Evolutionary conservation across 2,113 vertebrate genomes (phyloP).

Genomic region (Genyomyrus donnyi): DNA sequence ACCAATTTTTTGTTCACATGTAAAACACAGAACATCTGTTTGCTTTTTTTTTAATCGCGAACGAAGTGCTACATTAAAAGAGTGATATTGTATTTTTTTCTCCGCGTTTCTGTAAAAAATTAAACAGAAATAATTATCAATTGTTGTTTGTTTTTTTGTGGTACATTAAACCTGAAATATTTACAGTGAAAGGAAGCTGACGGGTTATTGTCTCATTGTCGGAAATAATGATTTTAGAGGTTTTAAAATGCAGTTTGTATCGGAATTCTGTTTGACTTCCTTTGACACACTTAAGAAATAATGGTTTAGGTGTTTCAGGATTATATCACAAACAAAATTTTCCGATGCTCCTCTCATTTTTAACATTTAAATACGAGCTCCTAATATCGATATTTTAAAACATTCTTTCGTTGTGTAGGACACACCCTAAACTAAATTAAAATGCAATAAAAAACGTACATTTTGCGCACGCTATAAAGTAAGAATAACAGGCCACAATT

Average conservation of each 20-base stretch:
- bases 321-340: not conserved
- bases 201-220: not conserved
- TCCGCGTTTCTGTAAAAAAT: not conserved
- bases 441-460: not conserved
- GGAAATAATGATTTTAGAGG: not conserved
- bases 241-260: not conserved
- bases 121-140: not conserved
- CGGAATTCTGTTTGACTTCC: not conserved
- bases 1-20: not conserved
- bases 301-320: not conserved
- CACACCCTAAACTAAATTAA: not conserved
- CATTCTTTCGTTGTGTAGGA: not conserved
- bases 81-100: not conserved
- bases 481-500: not conserved
- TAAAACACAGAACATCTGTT: not conserved
- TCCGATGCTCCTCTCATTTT: not conserved
- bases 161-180: not conserved
- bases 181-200: not conserved
- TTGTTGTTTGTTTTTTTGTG: not conserved
- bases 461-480: not conserved
- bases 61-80: not conserved
- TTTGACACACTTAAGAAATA: not conserved
- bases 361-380: not conserved
- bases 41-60: not conserved
- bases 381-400: not conserved